Percentiles rank a stretch among this genome's conserved stretches.
Evolutionary conservation across 2,113 vertebrate species (phyloP).

Genomic region (Pomatorhinus ruficollis): DNA sequence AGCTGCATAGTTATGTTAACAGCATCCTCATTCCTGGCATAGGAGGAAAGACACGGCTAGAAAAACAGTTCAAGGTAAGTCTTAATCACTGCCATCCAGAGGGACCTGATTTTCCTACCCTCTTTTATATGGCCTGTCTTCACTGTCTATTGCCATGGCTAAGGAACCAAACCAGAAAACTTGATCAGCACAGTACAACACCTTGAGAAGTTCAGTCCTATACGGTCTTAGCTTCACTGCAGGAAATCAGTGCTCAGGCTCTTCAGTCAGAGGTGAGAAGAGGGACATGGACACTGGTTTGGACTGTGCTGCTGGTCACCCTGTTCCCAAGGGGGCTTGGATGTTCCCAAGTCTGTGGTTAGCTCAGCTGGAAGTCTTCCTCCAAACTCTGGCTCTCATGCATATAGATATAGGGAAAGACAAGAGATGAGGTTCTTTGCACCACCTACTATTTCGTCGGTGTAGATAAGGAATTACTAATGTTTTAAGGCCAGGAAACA

Average conservation of each 20-base stretch:
- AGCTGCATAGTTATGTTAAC: constrained; percentile 90
- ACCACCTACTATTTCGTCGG: not conserved
- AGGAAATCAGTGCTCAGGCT: not conserved
- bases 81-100: not conserved
- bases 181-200: not conserved
- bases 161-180: not conserved
- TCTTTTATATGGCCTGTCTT: not conserved
- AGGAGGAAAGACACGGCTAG: constrained; percentile 84
- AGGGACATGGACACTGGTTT: not conserved
- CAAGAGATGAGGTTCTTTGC: not conserved
- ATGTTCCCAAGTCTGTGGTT: not conserved
- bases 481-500: not conserved
- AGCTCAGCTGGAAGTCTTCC: not conserved
- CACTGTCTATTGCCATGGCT: not conserved
- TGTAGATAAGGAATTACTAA: not conserved
- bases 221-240: not conserved
- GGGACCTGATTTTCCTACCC: not conserved
- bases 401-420: not conserved
- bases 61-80: constrained; percentile 92
- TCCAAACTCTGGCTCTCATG: not conserved
- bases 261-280: not conserved
- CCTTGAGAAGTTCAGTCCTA: not conserved
- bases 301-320: not conserved
- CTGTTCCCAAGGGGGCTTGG: not conserved
- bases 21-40: constrained; percentile 88